These are phyloP conservation scores for Rhagium mordax DNA, from an alignment of 2,888 invertebrate species.

Conservation along the genomic window DNA sequence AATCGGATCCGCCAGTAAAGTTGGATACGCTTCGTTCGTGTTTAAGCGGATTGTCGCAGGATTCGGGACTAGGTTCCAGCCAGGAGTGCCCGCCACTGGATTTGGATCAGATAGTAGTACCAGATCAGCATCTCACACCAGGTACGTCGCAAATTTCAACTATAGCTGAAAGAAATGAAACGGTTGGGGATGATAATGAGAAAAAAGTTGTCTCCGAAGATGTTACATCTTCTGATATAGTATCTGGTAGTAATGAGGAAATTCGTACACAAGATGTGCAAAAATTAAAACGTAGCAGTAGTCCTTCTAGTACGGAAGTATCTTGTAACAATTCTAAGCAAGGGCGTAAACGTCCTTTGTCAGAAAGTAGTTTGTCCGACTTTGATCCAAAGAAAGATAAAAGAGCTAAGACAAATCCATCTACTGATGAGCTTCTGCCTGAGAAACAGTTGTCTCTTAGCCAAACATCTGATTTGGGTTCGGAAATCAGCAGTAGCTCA, in stretches of 20 bases:
- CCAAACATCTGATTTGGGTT: conserved; percentile 48
- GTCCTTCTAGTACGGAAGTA: conserved; percentile 3
- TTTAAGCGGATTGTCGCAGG: conserved; percentile 63
- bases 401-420: background rate
- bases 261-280: background rate
- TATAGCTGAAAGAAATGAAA: conserved; percentile 23
- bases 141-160: conserved; percentile 42
- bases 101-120: conserved; percentile 65
- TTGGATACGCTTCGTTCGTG: conserved; percentile 66
- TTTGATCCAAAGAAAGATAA: conserved; percentile 53
- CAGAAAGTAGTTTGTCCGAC: conserved; percentile 62
- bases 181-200: conserved; percentile 9
- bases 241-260: conserved; percentile 1
- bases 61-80: conserved; percentile 69
- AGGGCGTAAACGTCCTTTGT: conserved; percentile 55
- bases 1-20: conserved; percentile 57
- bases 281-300: background rate
- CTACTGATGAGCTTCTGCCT: background rate
- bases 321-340: conserved; percentile 3
- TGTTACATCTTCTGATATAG: conserved; percentile 22
- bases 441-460: conserved; percentile 30
- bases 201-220: conserved; percentile 8
- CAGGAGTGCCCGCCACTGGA: conserved; percentile 64
- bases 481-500: conserved; percentile 41
- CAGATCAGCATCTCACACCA: conserved; percentile 55